Conservation (phyloP, 2,797 vertebrate species). For the Crocidura indochinensis region DNA sequence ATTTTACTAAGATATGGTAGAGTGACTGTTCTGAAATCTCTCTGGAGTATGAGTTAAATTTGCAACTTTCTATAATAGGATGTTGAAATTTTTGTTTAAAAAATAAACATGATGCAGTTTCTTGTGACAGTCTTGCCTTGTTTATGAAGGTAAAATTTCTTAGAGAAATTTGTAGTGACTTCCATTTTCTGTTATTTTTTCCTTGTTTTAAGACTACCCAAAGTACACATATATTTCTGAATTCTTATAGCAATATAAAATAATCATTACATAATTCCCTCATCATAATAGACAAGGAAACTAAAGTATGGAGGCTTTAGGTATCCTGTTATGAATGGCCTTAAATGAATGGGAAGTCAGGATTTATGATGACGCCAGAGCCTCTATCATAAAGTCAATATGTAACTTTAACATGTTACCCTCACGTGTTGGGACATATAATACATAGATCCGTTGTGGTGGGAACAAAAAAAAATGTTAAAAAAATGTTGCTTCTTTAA, state of each 20-base stretch:
- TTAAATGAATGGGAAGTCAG: neutral
- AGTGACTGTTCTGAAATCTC: neutral
- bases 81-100: conserved; percentile 19
- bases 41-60: neutral
- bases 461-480: neutral
- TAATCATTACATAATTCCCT: neutral
- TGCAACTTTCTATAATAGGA: neutral
- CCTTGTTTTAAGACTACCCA: no score
- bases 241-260: no score
- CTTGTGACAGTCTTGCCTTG: neutral
- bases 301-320: neutral
- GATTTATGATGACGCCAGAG: neutral
- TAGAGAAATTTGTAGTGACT: neutral
- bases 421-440: neutral
- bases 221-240: no score
- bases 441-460: neutral
- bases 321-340: accelerated
- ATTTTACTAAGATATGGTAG: neutral
- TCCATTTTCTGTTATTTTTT: neutral
- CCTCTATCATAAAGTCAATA: no score
- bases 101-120: neutral
- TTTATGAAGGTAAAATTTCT: neutral
- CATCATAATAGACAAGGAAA: neutral
- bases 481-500: conserved; percentile 23
- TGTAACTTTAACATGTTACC: neutral